A percentile compares a stretch with the other conserved stretches of the same genome.
phyloP scores from a whole-genome alignment of 2,113 vertebrate genomes.

The Herpetotheres cachinnans region DNA sequence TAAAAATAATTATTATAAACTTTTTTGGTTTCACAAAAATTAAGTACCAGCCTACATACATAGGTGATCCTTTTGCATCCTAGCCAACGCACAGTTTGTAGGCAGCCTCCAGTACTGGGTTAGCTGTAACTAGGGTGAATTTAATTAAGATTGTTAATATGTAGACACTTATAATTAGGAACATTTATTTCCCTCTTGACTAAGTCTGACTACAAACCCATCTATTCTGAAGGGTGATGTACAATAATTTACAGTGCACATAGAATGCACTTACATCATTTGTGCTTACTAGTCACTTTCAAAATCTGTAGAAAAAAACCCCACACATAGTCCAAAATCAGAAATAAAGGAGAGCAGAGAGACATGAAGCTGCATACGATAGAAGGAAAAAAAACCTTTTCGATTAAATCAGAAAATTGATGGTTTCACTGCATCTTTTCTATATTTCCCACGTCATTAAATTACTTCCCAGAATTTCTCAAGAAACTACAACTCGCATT shows the following conservation, averaged over 20 bases:
- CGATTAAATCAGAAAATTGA: not conserved
- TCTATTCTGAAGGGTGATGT: not conserved
- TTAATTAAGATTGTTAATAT: slow-evolving; percentile 48
- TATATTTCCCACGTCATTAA: not conserved
- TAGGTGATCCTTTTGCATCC: not conserved
- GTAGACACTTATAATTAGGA: not conserved
- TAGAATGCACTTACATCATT: not conserved
- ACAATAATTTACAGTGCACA: not conserved
- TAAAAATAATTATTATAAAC: not conserved
- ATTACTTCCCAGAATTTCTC: not conserved
- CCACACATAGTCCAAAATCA: not conserved
- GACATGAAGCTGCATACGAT: not conserved
- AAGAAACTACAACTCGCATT: not conserved
- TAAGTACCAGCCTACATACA: not conserved
- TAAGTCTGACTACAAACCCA: not conserved
- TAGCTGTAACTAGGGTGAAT: slow-evolving; percentile 13
- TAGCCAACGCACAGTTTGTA: not conserved
- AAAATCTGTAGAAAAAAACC: not conserved
- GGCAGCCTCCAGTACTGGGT: not conserved
- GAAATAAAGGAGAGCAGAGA: not conserved
- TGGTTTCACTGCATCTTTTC: not conserved
- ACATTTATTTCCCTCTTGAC: not conserved
- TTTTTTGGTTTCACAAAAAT: not conserved
- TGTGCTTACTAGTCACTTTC: not conserved
- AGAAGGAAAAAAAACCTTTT: not conserved